phyloP scores from a whole-genome alignment of 2,888 invertebrate genomes.

The Bugula neritina region DNA sequence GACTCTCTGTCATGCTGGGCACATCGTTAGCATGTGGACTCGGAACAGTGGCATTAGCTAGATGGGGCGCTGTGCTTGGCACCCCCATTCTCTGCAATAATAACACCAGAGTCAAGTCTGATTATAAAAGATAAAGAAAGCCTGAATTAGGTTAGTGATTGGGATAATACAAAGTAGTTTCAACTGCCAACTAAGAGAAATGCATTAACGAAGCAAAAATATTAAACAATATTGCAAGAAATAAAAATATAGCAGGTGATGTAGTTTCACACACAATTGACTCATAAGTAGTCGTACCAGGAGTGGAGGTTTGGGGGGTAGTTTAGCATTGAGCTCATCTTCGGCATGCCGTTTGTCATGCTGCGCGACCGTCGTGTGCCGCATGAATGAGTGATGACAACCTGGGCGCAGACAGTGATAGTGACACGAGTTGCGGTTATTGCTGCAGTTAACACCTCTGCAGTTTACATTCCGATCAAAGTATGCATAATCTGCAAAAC shows the following conservation, averaged over 20 bases:
- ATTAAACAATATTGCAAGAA: too few species aligned
- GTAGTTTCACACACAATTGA: too few species aligned
- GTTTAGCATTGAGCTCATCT: not conserved
- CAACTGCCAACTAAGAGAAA: too few species aligned
- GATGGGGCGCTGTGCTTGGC: not conserved
- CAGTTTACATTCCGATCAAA: conserved; percentile 71
- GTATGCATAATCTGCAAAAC: conserved; percentile 66
- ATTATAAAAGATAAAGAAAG: too few species aligned
- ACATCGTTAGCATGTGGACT: not conserved
- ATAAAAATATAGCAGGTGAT: too few species aligned
- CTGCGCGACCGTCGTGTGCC: conserved; percentile 68
- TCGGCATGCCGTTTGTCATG: conserved; percentile 65
- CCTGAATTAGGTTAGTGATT: too few species aligned
- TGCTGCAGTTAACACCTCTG: conserved; percentile 62
- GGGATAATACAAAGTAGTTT: too few species aligned
- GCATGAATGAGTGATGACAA: conserved; percentile 69
- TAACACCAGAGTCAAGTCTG: too few species aligned
- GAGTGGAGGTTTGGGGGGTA: not conserved
- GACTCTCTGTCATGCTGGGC: not conserved
- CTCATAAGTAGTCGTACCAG: too few species aligned
- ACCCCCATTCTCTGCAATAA: not conserved
- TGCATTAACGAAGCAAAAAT: too few species aligned
- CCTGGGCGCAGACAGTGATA: conserved; percentile 69
- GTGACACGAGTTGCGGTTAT: conserved; percentile 67
- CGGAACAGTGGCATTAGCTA: too few species aligned